Base-by-base conservation (phyloP, 1,140 invertebrate species). In the Drosophila busckii region DNA sequence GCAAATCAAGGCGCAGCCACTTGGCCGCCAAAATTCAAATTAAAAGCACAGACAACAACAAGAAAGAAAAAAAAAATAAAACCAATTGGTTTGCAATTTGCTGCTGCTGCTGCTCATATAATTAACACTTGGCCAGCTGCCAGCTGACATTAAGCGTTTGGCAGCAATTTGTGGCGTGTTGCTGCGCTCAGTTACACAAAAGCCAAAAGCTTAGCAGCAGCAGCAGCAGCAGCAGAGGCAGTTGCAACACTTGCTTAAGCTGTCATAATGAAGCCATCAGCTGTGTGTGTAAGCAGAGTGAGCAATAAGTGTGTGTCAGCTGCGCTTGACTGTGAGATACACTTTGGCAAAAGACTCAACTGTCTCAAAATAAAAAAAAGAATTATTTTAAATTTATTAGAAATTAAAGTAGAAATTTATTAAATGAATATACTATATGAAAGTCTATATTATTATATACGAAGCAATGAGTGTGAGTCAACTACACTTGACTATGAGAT, bases 101-200 rank as follows among this genome's bases (percentile, higher is more conserved):
- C n/a, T n/a, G n/a, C n/a, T n/a, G 59, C 66, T 69, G 58, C 49
- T 49, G 53, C 55, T 31, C 71, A 80, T 80, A 70, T 78, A 78
- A 78, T 78, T 78, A 80, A 82, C 68, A 68, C 73, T 80, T 78
- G 73, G 73, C n/a, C 73, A 80, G 73, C 68, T 80, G 68, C 70
- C 75, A 59, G 49, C 46, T 46, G 50, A 48, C 40, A 62, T 49
- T 49, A 70, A 63, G 46, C 42, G 32, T 52, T 59, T 59, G 53
- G 50, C 41, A 65, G 64, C 63, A 19, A 1, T 4, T 35, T 10
- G 8, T 28, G 34, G 45, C 35, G 44, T 34, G 34, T 20, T 58
- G 54, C 46, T 5, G 48, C 19, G 26, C 25, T 52, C 40, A 53
- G 58, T 61, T 61, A 55, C 41, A 5, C 19, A n/a, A n/a, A n/a